Base-by-base conservation (phyloP, 2,797 vertebrate genomes). In the Artibeus lituratus region DNA sequence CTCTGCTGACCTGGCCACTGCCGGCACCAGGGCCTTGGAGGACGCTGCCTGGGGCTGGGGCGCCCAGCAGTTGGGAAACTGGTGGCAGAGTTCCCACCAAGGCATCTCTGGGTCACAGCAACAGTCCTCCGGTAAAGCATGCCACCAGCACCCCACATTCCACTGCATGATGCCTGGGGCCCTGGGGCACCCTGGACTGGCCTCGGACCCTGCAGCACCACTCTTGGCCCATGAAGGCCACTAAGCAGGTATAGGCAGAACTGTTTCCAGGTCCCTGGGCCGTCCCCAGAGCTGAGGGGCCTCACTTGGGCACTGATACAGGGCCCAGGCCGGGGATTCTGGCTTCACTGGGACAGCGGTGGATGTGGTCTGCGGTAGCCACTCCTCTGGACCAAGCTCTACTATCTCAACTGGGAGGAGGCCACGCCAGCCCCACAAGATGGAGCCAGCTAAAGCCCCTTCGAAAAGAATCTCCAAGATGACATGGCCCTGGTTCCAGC, bases 381-480 rank as follows among this genome's bases (percentile, higher is more conserved):
- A 99, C 97, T 99, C 99, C 97, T 99, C 99, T 0, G 99, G 99
- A 97, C 99, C 99, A 98, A 99, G 98, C 95, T 99, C 99, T 99
- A 99, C 97, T 99, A 99, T 85, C 99, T 99, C 99, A 99, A 99
- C 99, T 99, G 99, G 86, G 99, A 99, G 59, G 99, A 99, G 98
- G 99, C 99, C 97, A 99, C 99, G 0, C 99, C 99, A 0, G 99
- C 99, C 0, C 99, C 99, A 0, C 99, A 99, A 2, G 99, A 99
- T 0, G 99, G 99, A 0, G 99, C 99, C 99, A 99, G 0, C 98
- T 99, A 98, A 99, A 99, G 29, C 99, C 99, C 98, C 99, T 99
- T 98, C 99, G 99, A 99, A 99, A 94, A 99, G 99, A 96, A 99
- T 99, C 98, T 99, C 99, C 2, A 99, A 98, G 74, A 99, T 32